Base-by-base conservation (phyloP, 2,113 vertebrate species). In the Leptosomus discolor region DNA sequence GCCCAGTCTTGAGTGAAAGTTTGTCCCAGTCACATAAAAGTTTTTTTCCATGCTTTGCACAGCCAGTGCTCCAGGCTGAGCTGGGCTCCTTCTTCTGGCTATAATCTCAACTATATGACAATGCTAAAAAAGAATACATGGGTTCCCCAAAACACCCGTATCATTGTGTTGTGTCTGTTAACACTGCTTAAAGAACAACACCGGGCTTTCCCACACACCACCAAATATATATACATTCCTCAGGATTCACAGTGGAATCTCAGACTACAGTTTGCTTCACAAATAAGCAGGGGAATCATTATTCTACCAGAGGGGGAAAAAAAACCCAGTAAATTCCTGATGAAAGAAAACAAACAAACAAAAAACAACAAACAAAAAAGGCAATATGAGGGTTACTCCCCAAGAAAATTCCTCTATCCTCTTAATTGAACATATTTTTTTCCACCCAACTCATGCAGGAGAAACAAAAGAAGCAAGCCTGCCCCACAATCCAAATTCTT, bases 11-110 rank as follows among this genome's bases (percentile, higher is more conserved):
- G 29, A 97, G 54, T 32, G 63, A 93, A 97, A 97, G 84, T 97
- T 97, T 94, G 84, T 96, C 81, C 74, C 70, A 74, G 53, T 32
- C 81, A 74, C 58, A 91, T 50, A 75, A 80, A 97, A 96, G 73
- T 97, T 97, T 82, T 90, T 76, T 85, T 17, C 68, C 58, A 46
- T 7, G 34, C 64, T 90, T 87, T 78, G 61, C 21, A 1, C 34
- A 86, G 58, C 34, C 39, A 78, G 51, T 41, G 36, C n/a, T 91
- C 36, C 48, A 37, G 70, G 12, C 22, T 39, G 34, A 46, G 22
- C 37, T 21, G 19, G 46, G 57, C 23, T 92, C 11, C 46, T 36
- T 64, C 56, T 70, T 57, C 16, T 1, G 5, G 29, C 39, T 90
- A 7, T 7, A 39, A 32, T 26, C 36, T 77, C 45, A 61, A 37